A percentile compares a stretch with the other conserved stretches of the same genome.
Evolutionary conservation across 2,797 vertebrate genomes (phyloP).

Genomic region (Enteromius anoplus): DNA sequence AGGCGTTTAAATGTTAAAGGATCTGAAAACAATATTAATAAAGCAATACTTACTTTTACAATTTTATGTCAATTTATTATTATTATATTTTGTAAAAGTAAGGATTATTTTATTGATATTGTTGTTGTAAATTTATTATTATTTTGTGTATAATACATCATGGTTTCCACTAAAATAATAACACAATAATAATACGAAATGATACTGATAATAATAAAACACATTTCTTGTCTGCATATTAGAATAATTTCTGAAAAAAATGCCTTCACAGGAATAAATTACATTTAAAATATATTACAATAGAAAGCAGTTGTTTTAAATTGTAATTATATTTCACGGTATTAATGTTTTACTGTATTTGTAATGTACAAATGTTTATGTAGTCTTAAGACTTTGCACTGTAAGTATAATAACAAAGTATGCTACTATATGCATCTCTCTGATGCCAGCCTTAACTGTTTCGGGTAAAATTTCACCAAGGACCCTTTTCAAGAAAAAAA

Average conservation of each 20-base stretch:
- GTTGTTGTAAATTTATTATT: background rate
- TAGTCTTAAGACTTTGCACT: background rate
- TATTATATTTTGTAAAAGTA: no score
- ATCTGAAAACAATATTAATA: background rate
- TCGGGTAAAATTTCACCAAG: background rate
- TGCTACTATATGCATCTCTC: background rate
- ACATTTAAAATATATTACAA: background rate
- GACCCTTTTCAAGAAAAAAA: background rate
- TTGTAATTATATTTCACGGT: background rate
- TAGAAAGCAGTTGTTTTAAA: background rate
- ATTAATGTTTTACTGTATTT: background rate
- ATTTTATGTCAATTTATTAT: background rate
- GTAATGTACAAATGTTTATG: background rate
- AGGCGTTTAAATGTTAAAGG: background rate
- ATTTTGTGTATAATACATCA: background rate
- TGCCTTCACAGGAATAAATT: background rate
- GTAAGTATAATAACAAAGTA: background rate
- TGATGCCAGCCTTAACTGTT: background rate
- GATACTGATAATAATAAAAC: background rate
- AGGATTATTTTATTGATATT: no score
- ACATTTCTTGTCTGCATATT: background rate
- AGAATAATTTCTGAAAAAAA: background rate
- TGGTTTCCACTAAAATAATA: background rate
- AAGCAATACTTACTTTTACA: background rate
- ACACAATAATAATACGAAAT: background rate